These are phyloP conservation scores for Pristionchus fissidentatus DNA, from an alignment of 2,888 invertebrate genomes.

Conservation along the genomic window DNA sequence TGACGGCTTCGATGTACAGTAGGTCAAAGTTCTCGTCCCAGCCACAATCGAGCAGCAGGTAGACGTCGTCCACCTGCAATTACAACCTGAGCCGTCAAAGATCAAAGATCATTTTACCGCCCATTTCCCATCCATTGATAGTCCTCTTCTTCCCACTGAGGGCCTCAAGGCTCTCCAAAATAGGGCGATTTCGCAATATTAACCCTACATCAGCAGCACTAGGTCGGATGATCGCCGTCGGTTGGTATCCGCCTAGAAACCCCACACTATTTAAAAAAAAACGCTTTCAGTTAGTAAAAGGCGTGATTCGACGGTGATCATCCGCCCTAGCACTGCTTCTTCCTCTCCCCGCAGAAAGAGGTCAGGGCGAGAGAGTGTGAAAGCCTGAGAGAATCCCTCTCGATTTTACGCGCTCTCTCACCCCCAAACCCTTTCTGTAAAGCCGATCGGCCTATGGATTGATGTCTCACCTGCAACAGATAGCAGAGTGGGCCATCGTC, in stretches of 20 bases:
- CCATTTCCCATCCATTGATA: background rate
- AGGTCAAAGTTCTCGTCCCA: constrained; percentile 97
- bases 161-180: background rate
- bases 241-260: too few relatives aligned
- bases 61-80: constrained; percentile 93
- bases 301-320: too few relatives aligned
- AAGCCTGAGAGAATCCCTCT: background rate
- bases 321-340: too few relatives aligned
- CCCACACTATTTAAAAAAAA: too few relatives aligned
- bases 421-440: background rate
- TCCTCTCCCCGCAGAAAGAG: too few relatives aligned
- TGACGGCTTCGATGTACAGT: constrained; percentile 90
- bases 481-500: constrained; percentile 98
- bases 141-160: background rate
- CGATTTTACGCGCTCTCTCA: background rate
- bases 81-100: background rate
- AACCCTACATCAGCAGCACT: too few relatives aligned
- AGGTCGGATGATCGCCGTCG: too few relatives aligned
- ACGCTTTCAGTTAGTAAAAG: too few relatives aligned
- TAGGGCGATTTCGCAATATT: background rate
- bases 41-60: constrained; percentile 95
- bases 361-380: too few relatives aligned
- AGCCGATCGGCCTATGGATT: too few relatives aligned
- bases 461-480: constrained; percentile 83
- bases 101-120: background rate